Evolutionary conservation across 1,140 invertebrate species (phyloP).

Genomic region (Lordiphosa mommai): DNA sequence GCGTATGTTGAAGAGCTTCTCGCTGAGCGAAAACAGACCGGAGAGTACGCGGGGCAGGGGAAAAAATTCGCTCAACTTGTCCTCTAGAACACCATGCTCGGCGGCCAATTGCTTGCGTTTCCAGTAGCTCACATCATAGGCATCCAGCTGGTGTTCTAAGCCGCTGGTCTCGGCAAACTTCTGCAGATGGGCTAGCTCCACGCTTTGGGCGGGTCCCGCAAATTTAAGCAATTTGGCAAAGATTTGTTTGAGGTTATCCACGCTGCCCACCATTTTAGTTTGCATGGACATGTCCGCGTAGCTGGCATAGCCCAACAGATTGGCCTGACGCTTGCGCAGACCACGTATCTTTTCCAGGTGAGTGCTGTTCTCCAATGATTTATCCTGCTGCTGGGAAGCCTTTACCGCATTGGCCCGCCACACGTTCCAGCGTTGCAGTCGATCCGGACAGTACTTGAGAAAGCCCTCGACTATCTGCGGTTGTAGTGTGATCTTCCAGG

Average conservation of each 20-base stretch:
- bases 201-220: conserved; percentile 86
- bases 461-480: conserved; percentile 86
- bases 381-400: conserved; percentile 85
- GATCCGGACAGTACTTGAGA: conserved; percentile 90
- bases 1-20: conserved; percentile 90
- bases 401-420: conserved; percentile 88
- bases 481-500: conserved; percentile 89
- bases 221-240: conserved; percentile 85
- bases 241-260: conserved; percentile 88
- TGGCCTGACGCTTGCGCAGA: conserved; percentile 86
- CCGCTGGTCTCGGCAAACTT: conserved; percentile 88
- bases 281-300: conserved; percentile 94
- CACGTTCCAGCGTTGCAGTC: conserved; percentile 88
- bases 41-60: conserved; percentile 88
- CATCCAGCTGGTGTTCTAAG: conserved; percentile 85
- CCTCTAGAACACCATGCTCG: conserved; percentile 86
- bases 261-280: conserved; percentile 94
- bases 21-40: conserved; percentile 87
- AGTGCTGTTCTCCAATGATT: conserved; percentile 85
- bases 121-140: conserved; percentile 95
- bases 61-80: conserved; percentile 89
- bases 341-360: conserved; percentile 89
- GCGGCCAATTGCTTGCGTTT: conserved; percentile 85
- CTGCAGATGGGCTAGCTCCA: conserved; percentile 87
- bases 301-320: conserved; percentile 88